A percentile compares a stretch with the other conserved stretches of the same genome.
These are phyloP conservation scores for Andrena hattorfiana DNA, from an alignment of 2,888 invertebrate genomes.

Conservation along the genomic window DNA sequence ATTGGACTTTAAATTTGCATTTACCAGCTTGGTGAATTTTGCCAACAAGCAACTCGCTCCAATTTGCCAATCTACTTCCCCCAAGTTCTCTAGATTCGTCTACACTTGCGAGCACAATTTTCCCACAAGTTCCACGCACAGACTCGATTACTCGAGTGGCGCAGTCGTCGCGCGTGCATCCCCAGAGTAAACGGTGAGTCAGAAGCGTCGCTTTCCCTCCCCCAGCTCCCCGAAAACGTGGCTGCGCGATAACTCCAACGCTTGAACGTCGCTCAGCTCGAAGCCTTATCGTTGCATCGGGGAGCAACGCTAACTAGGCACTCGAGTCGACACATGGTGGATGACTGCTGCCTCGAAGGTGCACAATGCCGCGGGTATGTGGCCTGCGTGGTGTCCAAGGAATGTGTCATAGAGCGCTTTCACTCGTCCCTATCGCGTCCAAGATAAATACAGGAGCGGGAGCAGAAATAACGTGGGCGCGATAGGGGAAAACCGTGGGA, in stretches of 20 bases:
- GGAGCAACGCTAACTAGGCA: conserved; percentile 48
- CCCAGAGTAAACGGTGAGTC: not conserved
- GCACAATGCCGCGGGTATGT: not conserved
- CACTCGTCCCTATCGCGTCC: conserved; percentile 29
- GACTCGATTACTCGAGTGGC: not conserved
- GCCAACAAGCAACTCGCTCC: too few species aligned
- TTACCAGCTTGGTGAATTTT: too few species aligned
- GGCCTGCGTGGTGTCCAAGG: conserved; percentile 13
- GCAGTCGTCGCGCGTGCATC: not conserved
- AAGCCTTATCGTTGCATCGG: conserved; percentile 42
- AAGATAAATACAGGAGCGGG: conserved; percentile 47
- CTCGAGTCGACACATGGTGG: conserved; percentile 37
- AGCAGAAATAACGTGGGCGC: conserved; percentile 38
- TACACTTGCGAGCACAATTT: too few species aligned
- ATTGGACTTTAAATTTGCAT: too few species aligned
- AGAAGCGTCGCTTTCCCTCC: not conserved
- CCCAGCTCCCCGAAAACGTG: not conserved
- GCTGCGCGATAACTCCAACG: not conserved
- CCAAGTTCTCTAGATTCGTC: too few species aligned
- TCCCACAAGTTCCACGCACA: not conserved
- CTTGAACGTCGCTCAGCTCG: conserved; percentile 5
- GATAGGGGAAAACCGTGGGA: conserved; percentile 19
- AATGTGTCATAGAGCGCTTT: conserved; percentile 37
- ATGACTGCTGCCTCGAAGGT: conserved; percentile 12
- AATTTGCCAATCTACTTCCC: too few species aligned